Base-by-base conservation (phyloP, 2,888 invertebrate species). In the Odontomyia ornata region DNA sequence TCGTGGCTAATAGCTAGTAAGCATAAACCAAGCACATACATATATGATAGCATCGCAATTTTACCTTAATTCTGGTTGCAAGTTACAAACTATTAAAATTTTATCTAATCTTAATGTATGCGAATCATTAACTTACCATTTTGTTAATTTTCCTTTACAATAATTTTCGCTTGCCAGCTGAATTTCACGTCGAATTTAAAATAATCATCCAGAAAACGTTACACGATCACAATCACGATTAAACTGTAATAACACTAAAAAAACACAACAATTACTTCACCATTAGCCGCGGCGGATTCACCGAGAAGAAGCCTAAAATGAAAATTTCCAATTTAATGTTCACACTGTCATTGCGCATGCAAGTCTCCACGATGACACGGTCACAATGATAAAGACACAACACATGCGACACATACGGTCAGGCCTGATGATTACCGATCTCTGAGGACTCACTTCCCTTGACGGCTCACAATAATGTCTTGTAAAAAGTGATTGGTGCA, bases 361-460 rank as follows among this genome's bases (percentile, higher is more conserved):
- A 18, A 25, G n/a, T 11, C 23, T 21, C 21, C 60, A 25, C 60
- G 23, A 18, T 9, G 36, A 36, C 36, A 9, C 36, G 36, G 5
- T 36, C 5, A 9, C 36, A 36, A 36, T 36, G 36, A 36, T 36
- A 36, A 36, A 3, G 15, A 60, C 60, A 5, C 60, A 60, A 25
- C 60, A 60, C 23, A 72, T 56, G 56, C 27, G 23, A 60, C 73
- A 57, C 60, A 9, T 57, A n/a, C 73, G 71, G 15, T 4, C 36
- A 56, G 71, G 56, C 71, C 60, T 57, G 60, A 60, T 60, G 56
- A 73, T 73, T 36, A 73, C 60, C 57, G 52, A 73, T 73, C 23
- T 73, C 15, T 72, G 56, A n/a, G n/a, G 52, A 4, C n/a, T 52
- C 52, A 15, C 52, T 18, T n/a, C 60, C 28, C 25, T 69, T 46